phyloP scores from a whole-genome alignment of 2,888 invertebrate genomes.

The Zeuzera pyrina region DNA sequence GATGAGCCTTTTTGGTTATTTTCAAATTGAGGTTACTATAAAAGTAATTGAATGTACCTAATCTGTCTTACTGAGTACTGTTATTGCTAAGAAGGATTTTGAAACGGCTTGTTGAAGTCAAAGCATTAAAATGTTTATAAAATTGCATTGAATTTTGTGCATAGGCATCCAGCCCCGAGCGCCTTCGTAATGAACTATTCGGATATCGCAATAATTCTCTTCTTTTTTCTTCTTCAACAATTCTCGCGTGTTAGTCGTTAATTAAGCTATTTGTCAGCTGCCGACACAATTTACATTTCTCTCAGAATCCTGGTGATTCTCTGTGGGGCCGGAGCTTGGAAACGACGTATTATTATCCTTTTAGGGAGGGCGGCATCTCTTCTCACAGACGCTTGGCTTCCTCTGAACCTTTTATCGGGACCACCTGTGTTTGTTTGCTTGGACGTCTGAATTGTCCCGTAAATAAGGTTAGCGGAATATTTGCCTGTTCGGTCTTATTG shows the following conservation, averaged over 20 bases:
- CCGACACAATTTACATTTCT: constrained; percentile 66
- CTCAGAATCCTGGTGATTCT: constrained; percentile 48
- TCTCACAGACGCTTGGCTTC: constrained; percentile 45
- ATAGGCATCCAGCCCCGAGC: constrained; percentile 20
- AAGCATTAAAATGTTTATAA: constrained; percentile 23
- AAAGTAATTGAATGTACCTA: background rate
- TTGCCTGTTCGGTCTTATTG: constrained; percentile 49
- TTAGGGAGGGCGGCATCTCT: constrained; percentile 69
- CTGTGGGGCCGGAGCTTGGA: constrained; percentile 41
- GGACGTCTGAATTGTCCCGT: constrained; percentile 71
- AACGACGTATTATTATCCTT: constrained; percentile 73
- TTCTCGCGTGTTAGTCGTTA: constrained; percentile 63
- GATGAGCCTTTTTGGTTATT: background rate
- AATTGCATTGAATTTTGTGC: constrained; percentile 28
- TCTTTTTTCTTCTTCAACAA: too few species aligned
- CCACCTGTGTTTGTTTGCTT: constrained; percentile 64
- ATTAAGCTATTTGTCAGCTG: constrained; percentile 72
- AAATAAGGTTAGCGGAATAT: constrained; percentile 68
- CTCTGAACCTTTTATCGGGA: constrained; percentile 65
- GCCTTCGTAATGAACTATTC: constrained; percentile 34
- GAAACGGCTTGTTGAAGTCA: constrained; percentile 26
- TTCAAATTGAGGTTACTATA: too few species aligned
- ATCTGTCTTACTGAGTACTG: background rate
- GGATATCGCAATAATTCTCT: constrained; percentile 52
- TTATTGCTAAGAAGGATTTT: constrained; percentile 23